Percentiles rank a stretch among this genome's conserved stretches.
Evolutionary conservation across 1,140 invertebrate genomes (phyloP).

Genomic region (Spodoptera litura): DNA sequence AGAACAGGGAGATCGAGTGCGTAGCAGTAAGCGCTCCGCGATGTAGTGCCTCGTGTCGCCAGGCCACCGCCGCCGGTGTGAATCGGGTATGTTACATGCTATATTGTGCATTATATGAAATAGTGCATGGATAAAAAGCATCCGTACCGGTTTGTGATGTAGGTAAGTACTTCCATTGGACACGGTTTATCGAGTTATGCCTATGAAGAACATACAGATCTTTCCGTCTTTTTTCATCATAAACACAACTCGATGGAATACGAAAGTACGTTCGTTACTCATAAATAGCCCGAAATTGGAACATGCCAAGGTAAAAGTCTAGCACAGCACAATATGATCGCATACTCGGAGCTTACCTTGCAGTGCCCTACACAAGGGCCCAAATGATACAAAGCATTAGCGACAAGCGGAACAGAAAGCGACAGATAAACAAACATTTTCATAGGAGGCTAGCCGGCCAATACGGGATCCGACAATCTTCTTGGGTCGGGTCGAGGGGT

Average conservation of each 20-base stretch:
- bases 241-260: conserved; percentile 2
- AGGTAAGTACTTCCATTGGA: conserved; percentile 2
- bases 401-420: conserved; percentile 74
- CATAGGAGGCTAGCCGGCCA: conserved; percentile 83
- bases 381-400: conserved; percentile 71
- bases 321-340: conserved; percentile 50
- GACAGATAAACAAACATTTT: conserved; percentile 71
- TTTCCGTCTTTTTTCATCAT: neutral
- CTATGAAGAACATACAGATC: neutral
- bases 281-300: conserved; percentile 36
- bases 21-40: conserved; percentile 68
- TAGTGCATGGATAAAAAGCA: conserved; percentile 52
- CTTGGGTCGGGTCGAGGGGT: conserved; percentile 80
- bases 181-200: neutral
- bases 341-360: conserved; percentile 56
- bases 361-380: conserved; percentile 49
- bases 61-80: conserved; percentile 79
- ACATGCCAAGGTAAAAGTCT: conserved; percentile 48
- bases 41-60: conserved; percentile 62
- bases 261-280: conserved; percentile 28
- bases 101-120: conserved; percentile 60
- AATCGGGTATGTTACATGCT: conserved; percentile 78
- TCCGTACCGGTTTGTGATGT: conserved; percentile 8
- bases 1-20: conserved; percentile 68
- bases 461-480: conserved; percentile 77